phyloP scores from a whole-genome alignment of 2,113 vertebrate species.

The Syngnathoides biaculeatus region DNA sequence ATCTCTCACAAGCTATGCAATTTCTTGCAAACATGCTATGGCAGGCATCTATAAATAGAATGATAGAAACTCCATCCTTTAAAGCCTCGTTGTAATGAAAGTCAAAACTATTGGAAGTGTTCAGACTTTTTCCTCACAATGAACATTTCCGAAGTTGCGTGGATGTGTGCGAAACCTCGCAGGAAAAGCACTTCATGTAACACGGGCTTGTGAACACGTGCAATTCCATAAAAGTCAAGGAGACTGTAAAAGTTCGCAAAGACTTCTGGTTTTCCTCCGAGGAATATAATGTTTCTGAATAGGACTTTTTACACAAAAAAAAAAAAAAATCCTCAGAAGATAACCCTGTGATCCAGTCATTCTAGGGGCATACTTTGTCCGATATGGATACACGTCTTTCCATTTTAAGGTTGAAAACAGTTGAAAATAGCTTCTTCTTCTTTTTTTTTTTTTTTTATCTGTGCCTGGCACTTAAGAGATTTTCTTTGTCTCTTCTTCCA shows the following conservation, averaged over 20 bases:
- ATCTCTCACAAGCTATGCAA: not conserved
- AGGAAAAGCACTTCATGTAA: constrained; percentile 3
- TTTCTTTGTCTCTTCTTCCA: constrained; percentile 38
- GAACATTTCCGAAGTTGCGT: constrained; percentile 8
- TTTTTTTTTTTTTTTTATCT: no score
- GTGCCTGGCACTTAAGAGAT: not conserved
- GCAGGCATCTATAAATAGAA: constrained; percentile 7
- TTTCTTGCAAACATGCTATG: constrained; percentile 16
- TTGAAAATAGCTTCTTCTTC: not conserved
- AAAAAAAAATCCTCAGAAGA: not conserved
- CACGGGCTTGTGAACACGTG: constrained; percentile 3
- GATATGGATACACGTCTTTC: no score
- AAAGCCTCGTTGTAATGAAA: constrained; percentile 12
- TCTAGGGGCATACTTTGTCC: no score
- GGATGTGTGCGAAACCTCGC: constrained; percentile 11
- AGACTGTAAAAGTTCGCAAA: constrained; percentile 9
- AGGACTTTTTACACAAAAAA: not conserved
- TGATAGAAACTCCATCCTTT: not conserved
- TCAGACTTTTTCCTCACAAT: not conserved
- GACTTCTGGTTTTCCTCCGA: not conserved
- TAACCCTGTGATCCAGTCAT: not conserved
- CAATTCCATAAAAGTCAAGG: constrained; percentile 8
- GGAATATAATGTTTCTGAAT: constrained; percentile 1
- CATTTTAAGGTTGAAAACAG: no score
- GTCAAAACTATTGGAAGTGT: constrained; percentile 14